Percentiles rank a stretch among this genome's conserved stretches.
phyloP scores from a whole-genome alignment of 2,113 vertebrate genomes.

The Ptyas mucosa region DNA sequence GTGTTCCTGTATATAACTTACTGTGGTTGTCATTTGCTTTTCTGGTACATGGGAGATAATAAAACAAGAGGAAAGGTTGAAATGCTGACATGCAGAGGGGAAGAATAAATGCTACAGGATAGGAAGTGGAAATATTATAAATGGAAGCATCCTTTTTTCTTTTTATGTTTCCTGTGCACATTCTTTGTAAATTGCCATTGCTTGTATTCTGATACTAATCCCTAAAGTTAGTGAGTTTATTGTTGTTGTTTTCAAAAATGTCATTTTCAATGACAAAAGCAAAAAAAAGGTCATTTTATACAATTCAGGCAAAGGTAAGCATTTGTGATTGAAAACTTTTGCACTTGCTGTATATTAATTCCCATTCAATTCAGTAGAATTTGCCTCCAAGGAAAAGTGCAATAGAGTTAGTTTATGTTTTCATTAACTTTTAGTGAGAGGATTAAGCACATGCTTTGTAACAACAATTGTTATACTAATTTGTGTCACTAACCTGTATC shows the following conservation, averaged over 20 bases:
- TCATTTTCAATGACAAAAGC: background rate
- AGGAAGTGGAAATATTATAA: background rate
- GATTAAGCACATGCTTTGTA: background rate
- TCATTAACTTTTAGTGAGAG: background rate
- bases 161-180: too few species aligned
- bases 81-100: background rate
- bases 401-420: background rate
- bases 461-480: background rate
- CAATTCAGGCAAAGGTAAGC: background rate
- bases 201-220: background rate
- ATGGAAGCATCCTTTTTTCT: background rate
- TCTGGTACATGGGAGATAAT: background rate
- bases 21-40: background rate
- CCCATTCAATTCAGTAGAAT: background rate
- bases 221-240: background rate
- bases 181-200: background rate
- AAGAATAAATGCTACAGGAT: background rate
- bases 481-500: background rate
- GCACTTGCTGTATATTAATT: background rate
- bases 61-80: background rate
- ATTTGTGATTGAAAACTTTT: background rate
- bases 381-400: background rate
- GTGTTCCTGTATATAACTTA: background rate
- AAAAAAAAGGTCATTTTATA: background rate
- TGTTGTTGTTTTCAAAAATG: background rate